These are phyloP conservation scores for Clarias pachynema DNA, from an alignment of 2,797 vertebrate species.

Conservation along the genomic window DNA sequence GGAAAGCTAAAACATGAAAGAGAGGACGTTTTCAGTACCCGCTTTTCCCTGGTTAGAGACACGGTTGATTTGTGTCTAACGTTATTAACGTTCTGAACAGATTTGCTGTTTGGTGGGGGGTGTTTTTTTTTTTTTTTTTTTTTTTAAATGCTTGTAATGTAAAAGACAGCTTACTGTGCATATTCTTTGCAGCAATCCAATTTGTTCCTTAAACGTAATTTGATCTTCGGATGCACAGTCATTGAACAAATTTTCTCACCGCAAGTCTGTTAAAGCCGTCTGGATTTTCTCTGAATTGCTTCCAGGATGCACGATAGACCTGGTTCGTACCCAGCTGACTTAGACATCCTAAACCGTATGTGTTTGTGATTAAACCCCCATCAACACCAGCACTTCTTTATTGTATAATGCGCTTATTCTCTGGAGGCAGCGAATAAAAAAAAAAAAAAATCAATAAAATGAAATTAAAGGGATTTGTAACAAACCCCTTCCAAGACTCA, in stretches of 20 bases:
- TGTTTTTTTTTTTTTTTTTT: too few relatives aligned
- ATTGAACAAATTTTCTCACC: background rate
- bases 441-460: too few relatives aligned
- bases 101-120: background rate
- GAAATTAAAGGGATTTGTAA: background rate
- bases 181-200: constrained; percentile 6
- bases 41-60: background rate
- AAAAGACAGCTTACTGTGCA: background rate
- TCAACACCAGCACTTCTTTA: background rate
- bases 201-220: background rate
- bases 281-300: constrained; percentile 2
- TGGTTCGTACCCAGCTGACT: background rate
- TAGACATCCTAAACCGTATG: background rate
- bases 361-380: constrained; percentile 2
- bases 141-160: background rate
- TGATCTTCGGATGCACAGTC: background rate
- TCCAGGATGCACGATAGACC: constrained; percentile 2
- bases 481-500: background rate
- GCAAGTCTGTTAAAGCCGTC: background rate
- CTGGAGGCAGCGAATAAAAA: background rate
- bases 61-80: background rate
- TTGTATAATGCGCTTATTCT: constrained; percentile 8
- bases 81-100: background rate
- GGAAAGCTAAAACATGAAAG: background rate
- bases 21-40: background rate